phyloP scores from a whole-genome alignment of 2,888 invertebrate genomes.

The Dione vanillae region DNA sequence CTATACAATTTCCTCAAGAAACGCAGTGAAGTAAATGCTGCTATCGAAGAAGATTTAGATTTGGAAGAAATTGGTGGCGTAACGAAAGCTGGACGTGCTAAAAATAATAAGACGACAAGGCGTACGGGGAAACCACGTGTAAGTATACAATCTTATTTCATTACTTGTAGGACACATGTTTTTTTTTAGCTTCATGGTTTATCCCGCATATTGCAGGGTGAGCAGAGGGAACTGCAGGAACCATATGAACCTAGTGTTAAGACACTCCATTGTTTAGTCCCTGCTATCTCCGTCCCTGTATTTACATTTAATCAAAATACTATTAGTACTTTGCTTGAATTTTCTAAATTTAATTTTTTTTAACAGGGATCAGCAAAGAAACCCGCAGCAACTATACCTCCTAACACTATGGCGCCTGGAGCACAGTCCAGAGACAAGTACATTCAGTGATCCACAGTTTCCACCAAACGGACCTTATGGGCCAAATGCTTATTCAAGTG shows the following conservation, averaged over 20 bases:
- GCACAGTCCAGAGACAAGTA: conserved; percentile 58
- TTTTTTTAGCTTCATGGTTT: no score
- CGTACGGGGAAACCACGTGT: conserved; percentile 64
- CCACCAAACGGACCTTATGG: conserved; percentile 71
- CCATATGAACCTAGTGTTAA: no score
- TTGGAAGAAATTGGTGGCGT: conserved; percentile 89
- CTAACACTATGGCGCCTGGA: conserved; percentile 64
- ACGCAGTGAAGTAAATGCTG: conserved; percentile 89
- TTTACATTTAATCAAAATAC: neutral
- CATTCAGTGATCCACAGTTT: conserved; percentile 62
- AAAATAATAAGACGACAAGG: conserved; percentile 57
- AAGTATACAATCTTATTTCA: conserved; percentile 17
- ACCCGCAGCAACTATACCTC: conserved; percentile 80
- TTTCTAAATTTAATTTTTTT: neutral
- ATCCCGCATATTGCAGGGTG: no score
- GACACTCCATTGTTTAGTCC: no score
- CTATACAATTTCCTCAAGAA: conserved; percentile 94
- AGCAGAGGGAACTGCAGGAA: no score
- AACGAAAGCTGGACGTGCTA: conserved; percentile 70
- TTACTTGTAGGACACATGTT: neutral
- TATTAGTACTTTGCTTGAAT: neutral
- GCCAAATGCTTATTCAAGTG: conserved; percentile 54
- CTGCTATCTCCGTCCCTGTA: no score
- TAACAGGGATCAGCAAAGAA: conserved; percentile 74
- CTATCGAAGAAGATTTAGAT: conserved; percentile 89